Base-by-base conservation (phyloP, 2,888 invertebrate genomes). In the Julus scandinavius region DNA sequence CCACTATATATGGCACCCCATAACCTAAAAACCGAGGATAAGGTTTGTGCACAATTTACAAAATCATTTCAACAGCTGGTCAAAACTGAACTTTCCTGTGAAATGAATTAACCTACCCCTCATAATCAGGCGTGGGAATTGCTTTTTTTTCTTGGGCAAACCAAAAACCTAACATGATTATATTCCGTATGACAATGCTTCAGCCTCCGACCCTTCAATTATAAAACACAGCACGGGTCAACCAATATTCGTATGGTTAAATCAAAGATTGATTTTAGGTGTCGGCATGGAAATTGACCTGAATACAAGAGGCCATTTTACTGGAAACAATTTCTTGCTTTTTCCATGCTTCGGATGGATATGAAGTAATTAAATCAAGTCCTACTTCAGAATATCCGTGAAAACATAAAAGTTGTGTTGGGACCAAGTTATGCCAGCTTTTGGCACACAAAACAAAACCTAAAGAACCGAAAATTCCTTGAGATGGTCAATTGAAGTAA, bases 11-110 rank as follows among this genome's bases (percentile, higher is more conserved):
- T 40, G 80, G 80, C 80, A 80, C 80, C 80, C 80, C 80, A 80
- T 80, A 80, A 80, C 80, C 80, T 80, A 80, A 80, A 80, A 80
- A 80, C 80, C 80, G 15, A 80, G 15, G 72, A 72, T 72, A 54
- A 80, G 80, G 38, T 11, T 80, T 29, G 15, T 4, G 38, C 80
- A 15, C 80, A 80, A 40, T 80, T 80, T 40, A 2, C n/a, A 63
- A 80, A 80, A 80, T 29, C 11, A 80, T 80, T 80, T 80, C 20
- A 80, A 29, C 80, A 80, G 29, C 38, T 80, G 80, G 80, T 80
- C 80, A 80, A 80, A 63, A 40, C 15, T 38, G 80, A 80, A 80
- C 29, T 80, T 38, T 11, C 80, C 80, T 13, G 80, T 15, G 38
- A 29, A 29, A 29, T 29, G 29, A 80, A 80, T 38, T 5, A 38